Base-by-base conservation (phyloP, 2,113 vertebrate species). In the Hyperopisus bebe region DNA sequence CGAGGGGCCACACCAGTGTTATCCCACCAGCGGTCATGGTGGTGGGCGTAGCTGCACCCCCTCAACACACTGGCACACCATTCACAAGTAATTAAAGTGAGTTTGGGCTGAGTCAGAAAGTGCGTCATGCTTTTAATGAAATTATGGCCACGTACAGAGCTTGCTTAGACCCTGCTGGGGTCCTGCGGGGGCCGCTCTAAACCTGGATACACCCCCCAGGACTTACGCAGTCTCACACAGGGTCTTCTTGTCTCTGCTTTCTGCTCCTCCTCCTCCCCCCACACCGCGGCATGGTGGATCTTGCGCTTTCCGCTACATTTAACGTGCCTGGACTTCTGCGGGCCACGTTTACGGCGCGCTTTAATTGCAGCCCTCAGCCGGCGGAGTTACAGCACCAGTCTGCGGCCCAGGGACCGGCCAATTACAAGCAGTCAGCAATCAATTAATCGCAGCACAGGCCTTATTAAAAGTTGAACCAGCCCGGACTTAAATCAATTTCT, bases 81-180 rank as follows among this genome's bases (percentile, higher is more conserved):
- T 95, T 96, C 96, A 96, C 92, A 94, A 94, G 93, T 95, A 96
- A 96, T 96, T 96, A 96, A 94, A 95, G 94, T 96, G 95, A 96
- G 94, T 93, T 95, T 96, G 94, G 95, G 95, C 95, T 95, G 95
- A 94, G 93, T 94, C 95, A 94, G 94, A 96, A 95, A 95, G 95
- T 96, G 95, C 95, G 95, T 96, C 95, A 96, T 95, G 93, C 93
- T 95, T 94, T 95, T 96, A 96, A 96, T 95, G 94, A 92, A 96
- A 96, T 96, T 96, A 95, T 91, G 93, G 92, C 94, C 90, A 93
- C 92, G 93, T 94, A 92, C 93, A 93, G 92, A 86, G 83, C 91
- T 93, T 88, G 90, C 91, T 82, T 84, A 93, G 94, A 95, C 92
- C 89, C 88, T 46, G 90, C 80, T 77, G 88, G 74, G 66, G 31